Evolutionary conservation across 1,140 invertebrate species (phyloP).

Genomic region (Nephotettix cincticeps): DNA sequence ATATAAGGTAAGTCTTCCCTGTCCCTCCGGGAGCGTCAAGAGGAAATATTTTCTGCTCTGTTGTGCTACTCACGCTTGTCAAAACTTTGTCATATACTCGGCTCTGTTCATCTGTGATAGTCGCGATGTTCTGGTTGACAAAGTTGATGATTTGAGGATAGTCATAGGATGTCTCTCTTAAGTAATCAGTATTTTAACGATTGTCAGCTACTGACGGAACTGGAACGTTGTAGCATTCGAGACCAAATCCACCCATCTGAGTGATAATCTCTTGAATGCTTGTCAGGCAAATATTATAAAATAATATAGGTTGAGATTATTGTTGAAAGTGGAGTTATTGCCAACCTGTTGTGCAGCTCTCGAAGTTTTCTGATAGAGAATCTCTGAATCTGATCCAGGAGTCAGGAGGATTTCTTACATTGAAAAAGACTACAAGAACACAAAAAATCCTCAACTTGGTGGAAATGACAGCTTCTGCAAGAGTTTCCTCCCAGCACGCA

Average conservation of each 20-base stretch:
- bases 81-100: neutral
- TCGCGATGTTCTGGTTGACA: neutral
- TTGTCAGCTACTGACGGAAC: neutral
- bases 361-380: neutral
- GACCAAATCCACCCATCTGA: neutral
- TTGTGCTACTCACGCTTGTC: neutral
- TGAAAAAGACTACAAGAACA: neutral
- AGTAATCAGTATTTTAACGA: no score
- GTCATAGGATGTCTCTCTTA: no score
- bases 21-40: no score
- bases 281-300: neutral
- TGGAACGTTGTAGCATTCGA: neutral
- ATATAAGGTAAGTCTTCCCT: conserved; percentile 24
- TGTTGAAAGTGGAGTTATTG: no score
- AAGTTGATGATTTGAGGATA: neutral
- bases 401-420: neutral
- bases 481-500: conserved; percentile 40
- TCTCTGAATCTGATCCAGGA: neutral
- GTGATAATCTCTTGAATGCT: no score
- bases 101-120: no score
- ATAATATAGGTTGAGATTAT: neutral
- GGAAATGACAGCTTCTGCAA: neutral
- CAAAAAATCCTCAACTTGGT: neutral
- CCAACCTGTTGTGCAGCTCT: no score
- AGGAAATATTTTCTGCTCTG: no score